A percentile compares a stretch with the other conserved stretches of the same genome.
Conservation (phyloP, 2,888 invertebrate species). For the Himalopsyche japonica region DNA sequence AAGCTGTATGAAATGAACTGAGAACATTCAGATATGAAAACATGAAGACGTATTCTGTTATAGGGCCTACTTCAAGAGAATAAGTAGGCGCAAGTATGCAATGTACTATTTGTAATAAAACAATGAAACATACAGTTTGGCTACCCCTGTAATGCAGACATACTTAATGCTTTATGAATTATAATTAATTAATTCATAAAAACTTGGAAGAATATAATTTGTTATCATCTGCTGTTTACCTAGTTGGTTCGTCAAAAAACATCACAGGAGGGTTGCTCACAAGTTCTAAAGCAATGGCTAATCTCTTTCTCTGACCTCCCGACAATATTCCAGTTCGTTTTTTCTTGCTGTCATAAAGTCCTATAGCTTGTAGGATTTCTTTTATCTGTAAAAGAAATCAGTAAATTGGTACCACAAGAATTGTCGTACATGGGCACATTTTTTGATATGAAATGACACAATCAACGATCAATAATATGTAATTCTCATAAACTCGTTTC, state of each 20-base stretch:
- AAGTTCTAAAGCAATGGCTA: slow-evolving; percentile 88
- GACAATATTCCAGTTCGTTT: slow-evolving; percentile 75
- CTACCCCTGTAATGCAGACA: no score
- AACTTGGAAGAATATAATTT: neutral
- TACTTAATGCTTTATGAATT: no score
- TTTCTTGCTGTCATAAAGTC: slow-evolving; percentile 48
- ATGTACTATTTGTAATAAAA: no score
- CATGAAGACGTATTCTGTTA: no score
- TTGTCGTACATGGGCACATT: neutral
- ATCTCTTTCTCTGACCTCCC: slow-evolving; percentile 87
- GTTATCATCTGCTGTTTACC: slow-evolving; percentile 57
- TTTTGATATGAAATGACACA: neutral
- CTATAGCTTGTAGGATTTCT: slow-evolving; percentile 34
- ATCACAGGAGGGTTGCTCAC: slow-evolving; percentile 90
- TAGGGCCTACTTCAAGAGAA: no score
- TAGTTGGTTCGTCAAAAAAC: slow-evolving; percentile 94
- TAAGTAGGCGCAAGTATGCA: no score
- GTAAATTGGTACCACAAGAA: neutral
- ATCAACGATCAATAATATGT: neutral
- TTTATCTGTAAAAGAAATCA: slow-evolving; percentile 24
- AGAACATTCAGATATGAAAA: no score
- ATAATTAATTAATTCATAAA: no score
- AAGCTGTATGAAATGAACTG: no score
- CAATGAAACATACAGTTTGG: no score
- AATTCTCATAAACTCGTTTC: neutral